Evolutionary conservation across 2,113 vertebrate species (phyloP).

Genomic region (Agelaius phoeniceus): DNA sequence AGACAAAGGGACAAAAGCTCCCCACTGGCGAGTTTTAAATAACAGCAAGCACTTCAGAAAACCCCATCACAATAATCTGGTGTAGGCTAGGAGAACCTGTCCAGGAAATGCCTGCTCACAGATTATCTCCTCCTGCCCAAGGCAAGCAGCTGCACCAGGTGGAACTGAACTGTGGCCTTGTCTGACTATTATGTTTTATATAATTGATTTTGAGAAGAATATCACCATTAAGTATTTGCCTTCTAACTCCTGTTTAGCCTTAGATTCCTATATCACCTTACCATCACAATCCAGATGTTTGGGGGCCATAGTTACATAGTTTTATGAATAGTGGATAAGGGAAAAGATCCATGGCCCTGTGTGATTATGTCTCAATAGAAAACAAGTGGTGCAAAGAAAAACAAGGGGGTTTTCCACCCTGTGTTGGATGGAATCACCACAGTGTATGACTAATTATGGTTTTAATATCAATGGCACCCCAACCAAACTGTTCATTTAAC

Average conservation of each 20-base stretch:
- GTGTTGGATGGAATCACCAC: not conserved
- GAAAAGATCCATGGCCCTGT: not conserved
- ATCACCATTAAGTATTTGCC: not conserved
- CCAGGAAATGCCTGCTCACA: not conserved
- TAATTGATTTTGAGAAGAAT: not conserved
- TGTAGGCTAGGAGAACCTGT: not conserved
- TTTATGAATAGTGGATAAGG: not conserved
- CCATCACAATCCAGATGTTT: not conserved
- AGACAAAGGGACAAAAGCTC: not conserved
- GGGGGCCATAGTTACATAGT: not conserved
- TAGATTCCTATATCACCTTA: not conserved
- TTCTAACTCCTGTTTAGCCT: not conserved
- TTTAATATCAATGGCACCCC: not conserved
- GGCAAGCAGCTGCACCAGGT: not conserved
- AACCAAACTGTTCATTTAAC: not conserved
- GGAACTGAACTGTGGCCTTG: not conserved
- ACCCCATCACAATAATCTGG: not conserved
- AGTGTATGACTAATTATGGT: accelerated
- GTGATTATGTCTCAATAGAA: not conserved
- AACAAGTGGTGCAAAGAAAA: not conserved
- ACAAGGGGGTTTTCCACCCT: not conserved
- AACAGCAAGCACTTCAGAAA: not conserved
- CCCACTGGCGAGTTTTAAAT: not conserved
- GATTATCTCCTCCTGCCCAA: accelerated
- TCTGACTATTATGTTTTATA: not conserved